Percentiles rank a stretch among this genome's conserved stretches.
Conservation (phyloP, 2,888 invertebrate species). For the Drosophila anomalipes region DNA sequence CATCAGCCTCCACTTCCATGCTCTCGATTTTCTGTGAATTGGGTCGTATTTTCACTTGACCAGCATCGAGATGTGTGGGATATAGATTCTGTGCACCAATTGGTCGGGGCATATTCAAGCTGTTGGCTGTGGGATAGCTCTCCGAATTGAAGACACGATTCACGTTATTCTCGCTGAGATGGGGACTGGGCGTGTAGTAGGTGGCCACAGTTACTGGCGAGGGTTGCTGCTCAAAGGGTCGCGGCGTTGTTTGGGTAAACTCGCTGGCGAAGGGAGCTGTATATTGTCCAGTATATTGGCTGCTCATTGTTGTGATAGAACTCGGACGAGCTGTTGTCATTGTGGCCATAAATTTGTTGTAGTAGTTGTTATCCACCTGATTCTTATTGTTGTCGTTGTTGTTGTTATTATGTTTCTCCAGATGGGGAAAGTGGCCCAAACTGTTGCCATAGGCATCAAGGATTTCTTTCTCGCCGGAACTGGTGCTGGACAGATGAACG, state of each 20-base stretch:
- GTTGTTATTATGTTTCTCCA: constrained; percentile 39
- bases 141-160: constrained; percentile 81
- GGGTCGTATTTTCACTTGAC: constrained; percentile 80
- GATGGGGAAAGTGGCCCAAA: constrained; percentile 70
- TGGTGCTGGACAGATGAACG: constrained; percentile 75
- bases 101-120: constrained; percentile 60
- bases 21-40: constrained; percentile 83
- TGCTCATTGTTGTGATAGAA: constrained; percentile 54
- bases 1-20: constrained; percentile 72
- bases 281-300: constrained; percentile 61
- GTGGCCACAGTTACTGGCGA: constrained; percentile 72
- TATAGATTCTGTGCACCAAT: constrained; percentile 58
- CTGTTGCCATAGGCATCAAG: constrained; percentile 83
- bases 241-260: constrained; percentile 61
- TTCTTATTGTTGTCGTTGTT: constrained; percentile 12
- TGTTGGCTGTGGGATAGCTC: constrained; percentile 66
- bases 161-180: constrained; percentile 82
- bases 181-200: constrained; percentile 83
- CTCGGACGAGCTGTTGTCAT: constrained; percentile 71
- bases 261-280: constrained; percentile 67
- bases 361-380: constrained; percentile 37
- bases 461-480: constrained; percentile 77
- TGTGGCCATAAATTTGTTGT: constrained; percentile 59
- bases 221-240: constrained; percentile 69
- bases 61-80: constrained; percentile 68